Base-by-base conservation (phyloP, 2,113 vertebrate genomes). In the Spheniscus mendiculus region DNA sequence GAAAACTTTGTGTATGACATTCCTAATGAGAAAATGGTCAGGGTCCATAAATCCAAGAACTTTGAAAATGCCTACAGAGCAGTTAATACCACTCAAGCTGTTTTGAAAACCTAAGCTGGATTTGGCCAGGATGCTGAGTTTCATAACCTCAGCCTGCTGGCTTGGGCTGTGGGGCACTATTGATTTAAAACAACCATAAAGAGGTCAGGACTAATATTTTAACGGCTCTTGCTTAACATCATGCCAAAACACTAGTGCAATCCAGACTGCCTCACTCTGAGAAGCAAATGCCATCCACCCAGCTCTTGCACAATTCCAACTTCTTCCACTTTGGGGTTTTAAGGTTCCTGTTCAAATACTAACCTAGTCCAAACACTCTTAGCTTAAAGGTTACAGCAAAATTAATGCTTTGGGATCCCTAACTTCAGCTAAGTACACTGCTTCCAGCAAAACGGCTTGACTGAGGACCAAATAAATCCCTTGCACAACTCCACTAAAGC, bases 381-480 rank as follows among this genome's bases (percentile, higher is more conserved):
- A 83, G 29, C 25, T 90, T 50, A 45, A 38, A 89, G 20, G 49
- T 22, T 74, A n/a, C 17, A 72, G 47, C 9, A 36, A 87, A 70
- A 87, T 67, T 7, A 79, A 55, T 74, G 44, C 29, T 73, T 45
- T 89, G 73, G 80, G 55, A 71, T 85, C 34, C n/a, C 32, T 62
- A 77, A 78, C 29, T 91, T 81, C 78, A 80, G n/a, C 69, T 72
- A 62, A 87, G 56, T 2, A 7, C 6, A 8, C 29, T 30, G 16
- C 81, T 77, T 50, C n/a, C 78, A 91, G 69, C 53, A 90, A 69
- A 94, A 79, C 32, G 8, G 23, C 70, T 86, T n/a, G 56, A 30
- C 62, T 22, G 47, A 82, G 72, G 27, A 61, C 66, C 71, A 66
- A 86, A 91, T 85, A 95, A 90, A 95, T 90, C 63, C 97, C 72